These are phyloP conservation scores for Pitangus sulphuratus DNA, from an alignment of 2,797 vertebrate genomes.

Conservation along the genomic window DNA sequence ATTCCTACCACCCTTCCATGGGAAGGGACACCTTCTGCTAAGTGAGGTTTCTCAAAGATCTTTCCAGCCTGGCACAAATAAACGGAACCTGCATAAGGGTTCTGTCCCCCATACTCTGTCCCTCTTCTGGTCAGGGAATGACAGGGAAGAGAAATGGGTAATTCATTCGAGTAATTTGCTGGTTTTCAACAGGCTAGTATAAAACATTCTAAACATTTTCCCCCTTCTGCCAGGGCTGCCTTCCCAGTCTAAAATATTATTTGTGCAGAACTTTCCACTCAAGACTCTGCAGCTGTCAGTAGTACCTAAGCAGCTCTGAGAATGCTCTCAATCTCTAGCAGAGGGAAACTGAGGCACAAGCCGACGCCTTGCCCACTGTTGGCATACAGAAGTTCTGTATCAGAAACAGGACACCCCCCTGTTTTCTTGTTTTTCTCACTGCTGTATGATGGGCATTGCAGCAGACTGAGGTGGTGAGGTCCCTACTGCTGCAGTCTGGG, in stretches of 20 bases:
- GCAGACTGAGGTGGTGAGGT: accelerated
- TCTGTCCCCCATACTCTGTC: background rate
- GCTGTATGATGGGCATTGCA: accelerated
- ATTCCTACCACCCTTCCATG: accelerated
- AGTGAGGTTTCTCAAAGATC: background rate
- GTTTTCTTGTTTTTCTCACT: background rate
- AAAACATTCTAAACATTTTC: background rate
- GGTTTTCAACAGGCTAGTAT: background rate
- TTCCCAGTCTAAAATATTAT: background rate
- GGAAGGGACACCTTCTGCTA: background rate
- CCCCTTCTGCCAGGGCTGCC: background rate
- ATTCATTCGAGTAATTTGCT: background rate
- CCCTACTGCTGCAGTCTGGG: accelerated
- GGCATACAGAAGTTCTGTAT: accelerated
- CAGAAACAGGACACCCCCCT: background rate
- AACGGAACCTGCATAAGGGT: background rate
- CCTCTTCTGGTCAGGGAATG: background rate
- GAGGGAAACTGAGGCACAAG: conserved; percentile 4
- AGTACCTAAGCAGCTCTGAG: background rate
- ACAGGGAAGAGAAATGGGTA: background rate
- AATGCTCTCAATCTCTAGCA: background rate
- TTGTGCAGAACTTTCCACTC: background rate
- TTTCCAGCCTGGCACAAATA: background rate
- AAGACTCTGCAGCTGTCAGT: background rate
- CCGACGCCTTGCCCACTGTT: background rate